phyloP scores from a whole-genome alignment of 2,888 invertebrate genomes.

The Bugulina stolonifera region DNA sequence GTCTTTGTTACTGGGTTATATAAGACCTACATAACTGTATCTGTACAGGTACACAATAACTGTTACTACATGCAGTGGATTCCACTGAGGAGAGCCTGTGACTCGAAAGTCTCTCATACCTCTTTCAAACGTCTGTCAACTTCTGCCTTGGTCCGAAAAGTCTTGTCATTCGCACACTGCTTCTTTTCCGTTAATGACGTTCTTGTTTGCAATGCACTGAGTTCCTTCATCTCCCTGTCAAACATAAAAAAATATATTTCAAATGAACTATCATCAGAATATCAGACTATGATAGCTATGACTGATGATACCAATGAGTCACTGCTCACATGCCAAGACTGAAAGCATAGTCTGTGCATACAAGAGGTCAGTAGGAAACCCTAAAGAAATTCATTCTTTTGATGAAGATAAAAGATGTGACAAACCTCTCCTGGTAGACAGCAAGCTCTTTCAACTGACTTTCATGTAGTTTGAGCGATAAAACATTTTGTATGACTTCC shows the following conservation, averaged over 20 bases:
- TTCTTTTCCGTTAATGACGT: constrained; percentile 93
- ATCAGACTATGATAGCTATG: too few relatives aligned
- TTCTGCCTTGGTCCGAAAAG: constrained; percentile 89
- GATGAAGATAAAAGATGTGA: not conserved
- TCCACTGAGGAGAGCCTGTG: not conserved
- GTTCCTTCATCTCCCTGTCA: constrained; percentile 89
- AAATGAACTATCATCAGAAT: too few relatives aligned
- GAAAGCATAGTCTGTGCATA: too few relatives aligned
- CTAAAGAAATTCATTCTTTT: too few relatives aligned
- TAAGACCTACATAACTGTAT: too few relatives aligned
- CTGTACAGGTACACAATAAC: too few relatives aligned
- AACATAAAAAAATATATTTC: too few relatives aligned
- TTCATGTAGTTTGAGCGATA: constrained; percentile 79
- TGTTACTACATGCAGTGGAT: too few relatives aligned
- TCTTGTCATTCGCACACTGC: constrained; percentile 91
- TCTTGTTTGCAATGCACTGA: constrained; percentile 90
- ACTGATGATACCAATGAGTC: too few relatives aligned
- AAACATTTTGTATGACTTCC: constrained; percentile 76
- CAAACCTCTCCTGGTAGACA: constrained; percentile 74
- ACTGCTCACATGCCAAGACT: too few relatives aligned
- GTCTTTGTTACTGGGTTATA: too few relatives aligned
- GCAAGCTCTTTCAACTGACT: constrained; percentile 74
- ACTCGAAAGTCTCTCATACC: not conserved
- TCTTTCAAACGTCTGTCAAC: constrained; percentile 64
- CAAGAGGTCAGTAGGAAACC: too few relatives aligned